Conservation (phyloP, 2,113 vertebrate species). For the Calidris pugnax region DNA sequence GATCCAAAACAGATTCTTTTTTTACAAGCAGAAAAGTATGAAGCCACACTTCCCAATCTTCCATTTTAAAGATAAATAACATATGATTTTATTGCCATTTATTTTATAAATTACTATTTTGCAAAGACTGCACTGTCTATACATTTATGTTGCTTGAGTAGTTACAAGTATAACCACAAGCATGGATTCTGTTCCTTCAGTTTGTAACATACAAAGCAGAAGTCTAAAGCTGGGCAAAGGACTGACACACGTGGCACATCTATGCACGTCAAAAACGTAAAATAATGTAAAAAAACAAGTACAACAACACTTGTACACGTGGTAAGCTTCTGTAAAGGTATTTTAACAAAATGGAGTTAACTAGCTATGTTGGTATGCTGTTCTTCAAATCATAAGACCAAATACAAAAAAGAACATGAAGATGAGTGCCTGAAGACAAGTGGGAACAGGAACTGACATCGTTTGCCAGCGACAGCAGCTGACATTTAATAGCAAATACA, state of each 20-base stretch:
- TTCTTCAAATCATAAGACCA: background rate
- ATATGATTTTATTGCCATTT: background rate
- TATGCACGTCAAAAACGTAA: background rate
- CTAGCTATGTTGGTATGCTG: background rate
- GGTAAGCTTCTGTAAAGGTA: background rate
- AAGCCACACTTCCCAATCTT: background rate
- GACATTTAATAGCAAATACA: background rate
- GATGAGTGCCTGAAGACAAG: background rate
- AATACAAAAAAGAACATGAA: background rate
- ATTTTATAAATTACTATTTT: background rate
- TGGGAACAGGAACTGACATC: background rate
- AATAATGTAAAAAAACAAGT: background rate
- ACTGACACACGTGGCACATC: background rate
- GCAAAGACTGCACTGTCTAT: background rate
- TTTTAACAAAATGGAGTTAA: background rate
- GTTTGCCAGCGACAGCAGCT: background rate
- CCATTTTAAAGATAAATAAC: background rate
- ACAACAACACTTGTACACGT: accelerated
- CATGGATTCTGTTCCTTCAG: background rate
- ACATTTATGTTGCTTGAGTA: background rate
- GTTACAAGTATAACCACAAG: background rate
- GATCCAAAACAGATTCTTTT: background rate
- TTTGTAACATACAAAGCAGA: background rate
- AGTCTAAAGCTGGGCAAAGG: background rate
- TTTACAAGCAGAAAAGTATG: background rate